Conservation (phyloP, 1,140 invertebrate genomes). For the Ectropis grisescens region DNA sequence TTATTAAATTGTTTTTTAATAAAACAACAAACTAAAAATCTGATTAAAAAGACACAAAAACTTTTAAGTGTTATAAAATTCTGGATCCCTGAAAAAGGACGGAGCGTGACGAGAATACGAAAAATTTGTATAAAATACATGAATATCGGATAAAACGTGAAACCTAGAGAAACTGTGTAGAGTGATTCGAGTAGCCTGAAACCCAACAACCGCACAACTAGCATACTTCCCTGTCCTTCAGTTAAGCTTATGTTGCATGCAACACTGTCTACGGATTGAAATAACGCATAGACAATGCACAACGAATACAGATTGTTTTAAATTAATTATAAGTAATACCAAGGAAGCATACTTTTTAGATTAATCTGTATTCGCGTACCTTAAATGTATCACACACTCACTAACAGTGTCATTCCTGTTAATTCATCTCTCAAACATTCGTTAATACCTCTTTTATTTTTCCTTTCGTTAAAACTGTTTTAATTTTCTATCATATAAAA, state of each 20-base stretch:
- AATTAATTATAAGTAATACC: slow-evolving; percentile 1
- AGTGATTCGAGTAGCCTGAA: too few relatives aligned
- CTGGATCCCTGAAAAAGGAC: slow-evolving; percentile 28
- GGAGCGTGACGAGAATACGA: slow-evolving; percentile 6
- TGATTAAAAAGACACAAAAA: neutral
- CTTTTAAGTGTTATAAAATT: slow-evolving; percentile 5
- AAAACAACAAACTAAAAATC: too few relatives aligned
- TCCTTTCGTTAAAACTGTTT: too few relatives aligned
- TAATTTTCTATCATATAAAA: too few relatives aligned
- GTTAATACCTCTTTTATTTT: slow-evolving; percentile 13
- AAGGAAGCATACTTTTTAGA: too few relatives aligned
- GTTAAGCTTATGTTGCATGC: slow-evolving; percentile 49
- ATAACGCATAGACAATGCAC: slow-evolving; percentile 19
- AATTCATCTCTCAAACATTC: slow-evolving; percentile 6
- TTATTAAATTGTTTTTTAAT: too few relatives aligned
- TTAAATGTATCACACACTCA: slow-evolving; percentile 36
- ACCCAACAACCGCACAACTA: slow-evolving; percentile 14
- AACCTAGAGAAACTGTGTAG: slow-evolving; percentile 4
- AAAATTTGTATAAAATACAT: slow-evolving; percentile 3
- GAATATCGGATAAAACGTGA: slow-evolving; percentile 4
- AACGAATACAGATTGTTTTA: slow-evolving; percentile 19
- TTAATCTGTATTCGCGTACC: slow-evolving; percentile 21
- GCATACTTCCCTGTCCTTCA: slow-evolving; percentile 56
- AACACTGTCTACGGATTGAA: slow-evolving; percentile 19
- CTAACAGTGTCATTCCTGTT: slow-evolving; percentile 36